Evolutionary conservation across 1,140 invertebrate species (phyloP), one percentile per base, ranked within the genome.

Genomic region (Leptoteleia sp.): DNA sequence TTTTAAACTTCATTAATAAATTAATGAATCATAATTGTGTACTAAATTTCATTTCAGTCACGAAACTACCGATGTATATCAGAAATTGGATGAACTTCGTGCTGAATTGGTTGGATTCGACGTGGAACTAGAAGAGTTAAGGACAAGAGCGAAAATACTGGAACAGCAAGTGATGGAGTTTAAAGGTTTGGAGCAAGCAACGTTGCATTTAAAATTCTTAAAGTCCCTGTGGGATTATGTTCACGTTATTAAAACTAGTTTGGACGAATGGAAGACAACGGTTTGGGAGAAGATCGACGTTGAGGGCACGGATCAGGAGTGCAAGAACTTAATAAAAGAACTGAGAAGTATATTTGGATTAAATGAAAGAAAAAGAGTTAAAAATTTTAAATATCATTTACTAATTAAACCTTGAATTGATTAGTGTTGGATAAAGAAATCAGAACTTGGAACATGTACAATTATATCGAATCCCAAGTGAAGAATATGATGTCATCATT

Each of bases 211-310:
- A 4, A 93, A 92, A 76, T 88, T 96, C 80, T 83, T 95, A 0
- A 97, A 96, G 85, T 91, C 91, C 70, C 88, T 98, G 3, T 98
- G 97, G 97, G 96, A 98, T 89, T 97, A 97, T 83, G 93, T 96
- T 9, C 90, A 93, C 67, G 92, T 97, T 8, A 94, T 98, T 2
- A 91, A 91, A 80, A 94, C 93, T 0, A 95, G 92, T 64, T 93
- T 98, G 48, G 92, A 96, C 50, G 94, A 96, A 85, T 98, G 97
- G 97, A 97, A 98, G 85, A 95, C 92, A 17, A 98, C 96, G 0
- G 92, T 93, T 0, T 98, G 97, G 97, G 95, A 95, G 82, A 95
- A 96, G 81, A 96, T 98, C 52, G 96, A 98, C 82, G 95, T 97
- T 0, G 97, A 99, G 83, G 92, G 92, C 38, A 97, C 98, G 95